Conservation (phyloP, 30 jellyfish, hydroid and myxozoan genomes). For the Turritopsis dohrnii region DNA sequence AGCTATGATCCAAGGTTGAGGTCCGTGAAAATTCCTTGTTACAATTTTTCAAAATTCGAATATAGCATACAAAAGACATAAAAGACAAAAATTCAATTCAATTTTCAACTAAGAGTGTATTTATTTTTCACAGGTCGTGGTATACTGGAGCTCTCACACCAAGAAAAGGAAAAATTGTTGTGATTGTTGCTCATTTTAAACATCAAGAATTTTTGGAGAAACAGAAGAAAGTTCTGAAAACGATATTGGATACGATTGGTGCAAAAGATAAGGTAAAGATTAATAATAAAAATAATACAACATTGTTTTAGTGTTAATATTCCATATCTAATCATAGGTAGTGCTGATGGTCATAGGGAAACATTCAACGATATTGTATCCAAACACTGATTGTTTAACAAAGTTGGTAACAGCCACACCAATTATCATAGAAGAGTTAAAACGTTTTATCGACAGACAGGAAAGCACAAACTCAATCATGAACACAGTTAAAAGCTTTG, state of each 20-base stretch:
- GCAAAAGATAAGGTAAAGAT: neutral
- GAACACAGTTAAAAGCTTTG: neutral
- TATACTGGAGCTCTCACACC: neutral
- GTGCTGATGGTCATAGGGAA: neutral
- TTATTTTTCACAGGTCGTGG: neutral
- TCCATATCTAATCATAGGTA: neutral
- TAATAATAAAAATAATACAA: too few relatives aligned
- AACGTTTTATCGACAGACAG: neutral
- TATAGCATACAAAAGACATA: too few relatives aligned
- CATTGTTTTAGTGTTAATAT: neutral
- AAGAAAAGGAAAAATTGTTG: neutral
- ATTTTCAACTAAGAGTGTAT: neutral
- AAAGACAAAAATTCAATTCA: neutral
- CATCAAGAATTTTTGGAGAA: neutral
- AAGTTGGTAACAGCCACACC: neutral
- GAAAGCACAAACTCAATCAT: neutral
- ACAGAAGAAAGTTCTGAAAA: neutral
- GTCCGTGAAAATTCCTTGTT: too few relatives aligned
- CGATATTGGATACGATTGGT: neutral
- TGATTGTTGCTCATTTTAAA: neutral
- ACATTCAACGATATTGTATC: neutral
- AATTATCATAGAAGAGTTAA: neutral
- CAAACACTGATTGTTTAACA: neutral
- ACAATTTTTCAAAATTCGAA: too few relatives aligned
- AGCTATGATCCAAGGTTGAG: too few relatives aligned